Base-by-base conservation (phyloP, 1,140 invertebrate species). In the Drosophila busckii region DNA sequence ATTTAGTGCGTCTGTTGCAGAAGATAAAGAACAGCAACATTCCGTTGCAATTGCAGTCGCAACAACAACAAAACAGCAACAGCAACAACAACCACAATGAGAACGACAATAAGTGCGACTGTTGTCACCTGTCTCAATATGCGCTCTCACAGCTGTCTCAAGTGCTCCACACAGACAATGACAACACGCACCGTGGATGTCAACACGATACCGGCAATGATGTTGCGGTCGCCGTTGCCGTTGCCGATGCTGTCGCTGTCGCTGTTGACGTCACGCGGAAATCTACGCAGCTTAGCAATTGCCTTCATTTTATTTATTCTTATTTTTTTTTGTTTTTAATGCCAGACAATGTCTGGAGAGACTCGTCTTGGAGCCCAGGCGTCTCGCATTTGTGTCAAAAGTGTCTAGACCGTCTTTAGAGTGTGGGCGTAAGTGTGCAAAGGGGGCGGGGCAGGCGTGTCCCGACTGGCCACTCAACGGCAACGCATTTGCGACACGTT, bases 61-160 rank as follows among this genome's bases (percentile, higher is more conserved):
- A 9, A 12, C 20, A 45, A 20, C 17, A 48, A 9, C 15, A 32
- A 44, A 48, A 9, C 15, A 32, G 38, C 19, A 13, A 28, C 17
- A 44, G 13, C 23, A 64, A 17, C 49, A 56, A 49, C 50, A 48
- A 23, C 38, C 32, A 32, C 16, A 29, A 22, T 34, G 41, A 22
- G 38, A 54, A 15, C 44, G 58, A 61, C 58, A 70, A 68, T 70
- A 60, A 66, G 71, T 67, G 54, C 46, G 63, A 64, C 68, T 61
- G 66, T 71, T 80, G 56, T 75, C 75, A 82, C 75, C 75, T 80
- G 75, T 80, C 70, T 80, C 75, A 80, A 80, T 80, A 75, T 80
- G 75, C 52, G 62, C 75, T 82, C 75, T 80, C 65, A 68, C 67
- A 54, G 55, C 70, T 80, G 75, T 80, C 73, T 80, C 75, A 80